Conservation (phyloP, 2,888 invertebrate species). For the Glyphotaelius pellucidus region DNA sequence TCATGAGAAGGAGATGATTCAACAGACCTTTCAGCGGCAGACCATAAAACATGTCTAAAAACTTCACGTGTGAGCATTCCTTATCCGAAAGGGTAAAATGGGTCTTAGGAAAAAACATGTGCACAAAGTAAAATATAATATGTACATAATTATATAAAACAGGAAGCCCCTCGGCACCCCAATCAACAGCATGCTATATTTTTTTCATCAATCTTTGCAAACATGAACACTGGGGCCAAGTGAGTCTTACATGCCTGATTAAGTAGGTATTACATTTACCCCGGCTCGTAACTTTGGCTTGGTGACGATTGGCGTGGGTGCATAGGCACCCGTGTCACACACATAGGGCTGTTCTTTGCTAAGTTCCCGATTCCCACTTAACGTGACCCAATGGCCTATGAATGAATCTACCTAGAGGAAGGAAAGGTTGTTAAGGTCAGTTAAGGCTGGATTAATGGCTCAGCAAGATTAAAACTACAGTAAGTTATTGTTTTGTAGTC, state of each 20-base stretch:
- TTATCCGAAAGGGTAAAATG: not conserved
- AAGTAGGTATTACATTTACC: not conserved
- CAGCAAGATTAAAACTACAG: not conserved
- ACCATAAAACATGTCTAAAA: not conserved
- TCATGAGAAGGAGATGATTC: not conserved
- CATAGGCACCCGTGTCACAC: not conserved
- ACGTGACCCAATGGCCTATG: constrained; percentile 2
- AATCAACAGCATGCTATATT: not conserved
- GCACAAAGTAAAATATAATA: not conserved
- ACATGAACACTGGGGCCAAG: not conserved
- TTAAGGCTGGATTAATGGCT: not conserved
- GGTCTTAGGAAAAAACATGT: not conserved
- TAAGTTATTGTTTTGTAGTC: not conserved
- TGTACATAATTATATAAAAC: not conserved
- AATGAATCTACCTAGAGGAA: constrained; percentile 2
- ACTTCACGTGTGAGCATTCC: not conserved
- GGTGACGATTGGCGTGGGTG: not conserved
- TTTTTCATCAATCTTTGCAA: not conserved
- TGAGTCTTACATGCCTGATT: constrained; percentile 2
- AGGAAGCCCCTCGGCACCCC: not conserved
- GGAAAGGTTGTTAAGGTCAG: not conserved
- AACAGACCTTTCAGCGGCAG: not conserved
- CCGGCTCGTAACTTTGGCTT: not conserved
- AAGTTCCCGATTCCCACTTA: constrained; percentile 2
- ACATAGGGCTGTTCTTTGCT: constrained; percentile 2